phyloP scores from a whole-genome alignment of 2,113 vertebrate species.

The Rhea pennata region DNA sequence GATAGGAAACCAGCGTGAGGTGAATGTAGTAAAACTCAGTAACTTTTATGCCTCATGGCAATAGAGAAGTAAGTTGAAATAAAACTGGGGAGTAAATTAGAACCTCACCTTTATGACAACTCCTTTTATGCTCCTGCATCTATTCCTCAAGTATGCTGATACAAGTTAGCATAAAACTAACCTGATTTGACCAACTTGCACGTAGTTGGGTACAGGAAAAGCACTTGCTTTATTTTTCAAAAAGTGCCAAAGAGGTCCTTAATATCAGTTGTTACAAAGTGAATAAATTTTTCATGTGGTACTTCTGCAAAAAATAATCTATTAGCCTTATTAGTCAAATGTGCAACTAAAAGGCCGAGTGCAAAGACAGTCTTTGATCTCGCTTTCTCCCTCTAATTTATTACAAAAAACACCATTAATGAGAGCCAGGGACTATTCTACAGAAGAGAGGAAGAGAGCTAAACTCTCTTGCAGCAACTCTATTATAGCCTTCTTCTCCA shows the following conservation, averaged over 20 bases:
- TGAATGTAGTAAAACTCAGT: slow-evolving; percentile 72
- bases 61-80: slow-evolving; percentile 71
- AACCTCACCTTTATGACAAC: slow-evolving; percentile 51
- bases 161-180: slow-evolving; percentile 43
- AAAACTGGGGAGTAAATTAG: slow-evolving; percentile 74
- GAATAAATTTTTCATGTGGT: slow-evolving; percentile 20
- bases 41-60: slow-evolving; percentile 72
- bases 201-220: slow-evolving; percentile 3
- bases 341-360: slow-evolving; percentile 13
- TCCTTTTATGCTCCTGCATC: slow-evolving; percentile 34
- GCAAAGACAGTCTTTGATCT: slow-evolving; percentile 27
- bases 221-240: slow-evolving; percentile 25
- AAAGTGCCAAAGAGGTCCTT: slow-evolving; percentile 14
- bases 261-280: slow-evolving; percentile 1
- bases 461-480: not conserved
- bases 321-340: slow-evolving; percentile 57
- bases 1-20: slow-evolving; percentile 78
- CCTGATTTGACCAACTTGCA: slow-evolving; percentile 13
- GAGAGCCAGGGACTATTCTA: not conserved
- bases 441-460: not conserved
- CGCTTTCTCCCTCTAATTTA: slow-evolving; percentile 4
- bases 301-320: slow-evolving; percentile 23
- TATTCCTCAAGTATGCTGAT: slow-evolving; percentile 11
- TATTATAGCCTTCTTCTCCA: not conserved
- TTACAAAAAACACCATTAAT: slow-evolving; percentile 28